Base-by-base conservation (phyloP, 2,797 vertebrate species). In the Borostomias antarcticus region DNA sequence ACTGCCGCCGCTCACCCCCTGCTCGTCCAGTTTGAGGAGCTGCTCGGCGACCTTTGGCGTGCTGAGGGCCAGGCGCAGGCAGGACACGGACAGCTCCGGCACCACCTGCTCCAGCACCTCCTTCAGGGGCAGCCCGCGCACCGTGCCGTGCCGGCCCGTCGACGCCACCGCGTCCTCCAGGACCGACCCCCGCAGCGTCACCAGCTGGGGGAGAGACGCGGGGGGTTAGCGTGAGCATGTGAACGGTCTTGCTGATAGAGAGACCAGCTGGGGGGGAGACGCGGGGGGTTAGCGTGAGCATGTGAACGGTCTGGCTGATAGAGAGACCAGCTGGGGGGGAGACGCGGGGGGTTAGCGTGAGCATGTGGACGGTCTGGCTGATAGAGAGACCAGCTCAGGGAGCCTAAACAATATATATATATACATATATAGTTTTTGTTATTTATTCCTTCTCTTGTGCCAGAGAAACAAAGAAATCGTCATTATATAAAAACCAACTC, bases 21-120 rank as follows among this genome's bases (percentile, higher is more conserved):
- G 96, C 70, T 98, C 96, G 0, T 98, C 96, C 58, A 98, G 92
- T 73, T 97, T 97, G 33, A 96, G 94, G 47, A 98, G 94, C 86
- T 98, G 96, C 80, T 98, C 96, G 0, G 94, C 93, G 82, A 96
- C 95, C 74, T 94, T 96, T n/a, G 94, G 90, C 0, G 95, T 92
- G 85, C 65, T 93, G 60, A 95, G 86, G 0, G 96, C 94, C 61
- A 95, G 84, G 8, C 94, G 93, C 45, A 98, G 81, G 76, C 95
- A 96, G 26, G 94, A 92, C 15, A 92, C 85, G 51, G 86, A 95
- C 68, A 98, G 91, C 75, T 98, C 95, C 0, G 96, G 96, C 11
- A 98, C 72, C 1, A 96, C 90, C 0, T 95, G 93, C 62, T 98
- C 96, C 81, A 98, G 77, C 0, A 94, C 92, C 0, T 98, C 96